Percentiles rank a stretch among this genome's conserved stretches.
Conservation (phyloP, 2,888 invertebrate species). For the Rhagophthalmus giganteus region DNA sequence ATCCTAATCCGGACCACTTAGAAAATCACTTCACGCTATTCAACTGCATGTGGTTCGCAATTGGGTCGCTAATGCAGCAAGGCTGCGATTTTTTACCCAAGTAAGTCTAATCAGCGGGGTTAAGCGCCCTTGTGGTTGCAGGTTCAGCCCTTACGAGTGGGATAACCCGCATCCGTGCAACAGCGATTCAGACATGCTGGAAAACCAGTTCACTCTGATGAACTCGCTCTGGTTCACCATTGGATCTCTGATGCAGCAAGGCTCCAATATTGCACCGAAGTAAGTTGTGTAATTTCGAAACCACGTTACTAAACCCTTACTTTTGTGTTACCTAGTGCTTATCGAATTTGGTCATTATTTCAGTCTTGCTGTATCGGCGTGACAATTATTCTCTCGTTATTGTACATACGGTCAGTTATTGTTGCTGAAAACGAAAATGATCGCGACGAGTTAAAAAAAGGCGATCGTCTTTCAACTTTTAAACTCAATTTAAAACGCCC, state of each 20-base stretch:
- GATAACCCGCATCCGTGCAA: conserved; percentile 85
- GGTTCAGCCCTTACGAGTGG: conserved; percentile 94
- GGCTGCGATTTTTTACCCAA: conserved; percentile 94
- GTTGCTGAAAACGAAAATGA: too few species aligned
- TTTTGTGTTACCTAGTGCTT: not conserved
- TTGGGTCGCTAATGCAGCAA: conserved; percentile 93
- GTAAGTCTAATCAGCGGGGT: conserved; percentile 62
- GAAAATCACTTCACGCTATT: conserved; percentile 91
- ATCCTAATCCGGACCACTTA: conserved; percentile 76
- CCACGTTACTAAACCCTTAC: not conserved
- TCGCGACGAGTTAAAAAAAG: too few species aligned
- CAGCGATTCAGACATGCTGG: conserved; percentile 81
- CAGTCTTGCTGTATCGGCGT: conserved; percentile 36
- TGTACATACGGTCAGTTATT: too few species aligned
- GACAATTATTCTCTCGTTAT: too few species aligned
- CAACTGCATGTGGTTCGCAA: conserved; percentile 98
- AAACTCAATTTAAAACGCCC: too few species aligned
- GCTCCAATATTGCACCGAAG: conserved; percentile 90
- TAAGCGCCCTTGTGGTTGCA: conserved; percentile 55
- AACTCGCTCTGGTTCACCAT: conserved; percentile 96
- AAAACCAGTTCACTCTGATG: conserved; percentile 88
- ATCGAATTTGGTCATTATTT: conserved; percentile 25
- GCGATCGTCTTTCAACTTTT: too few species aligned
- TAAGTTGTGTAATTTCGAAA: conserved; percentile 61
- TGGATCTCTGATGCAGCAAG: conserved; percentile 90